phyloP scores from a whole-genome alignment of 2,888 invertebrate species.

The Alitta virens region DNA sequence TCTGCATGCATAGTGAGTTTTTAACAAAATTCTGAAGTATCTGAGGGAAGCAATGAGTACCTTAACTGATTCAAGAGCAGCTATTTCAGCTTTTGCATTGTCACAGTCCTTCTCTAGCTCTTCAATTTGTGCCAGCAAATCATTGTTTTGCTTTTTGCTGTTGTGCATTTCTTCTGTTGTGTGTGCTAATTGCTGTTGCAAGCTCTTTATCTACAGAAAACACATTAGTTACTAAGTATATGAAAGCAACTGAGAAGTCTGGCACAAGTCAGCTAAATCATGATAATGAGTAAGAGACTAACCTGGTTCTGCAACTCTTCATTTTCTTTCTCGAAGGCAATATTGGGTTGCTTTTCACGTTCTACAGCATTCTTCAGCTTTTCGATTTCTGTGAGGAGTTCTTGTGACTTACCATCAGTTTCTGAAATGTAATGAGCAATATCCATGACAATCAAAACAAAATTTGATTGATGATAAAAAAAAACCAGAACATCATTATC shows the following conservation, averaged over 20 bases:
- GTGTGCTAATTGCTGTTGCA: neutral
- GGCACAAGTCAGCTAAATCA: too few relatives aligned
- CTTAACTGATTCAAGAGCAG: too few relatives aligned
- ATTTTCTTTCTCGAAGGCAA: slow-evolving; percentile 33
- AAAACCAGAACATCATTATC: too few relatives aligned
- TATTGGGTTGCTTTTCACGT: slow-evolving; percentile 35
- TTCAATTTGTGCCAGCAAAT: neutral
- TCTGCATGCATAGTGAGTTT: neutral
- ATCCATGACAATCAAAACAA: too few relatives aligned
- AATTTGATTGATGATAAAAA: too few relatives aligned
- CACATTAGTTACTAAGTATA: neutral
- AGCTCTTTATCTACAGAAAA: neutral
- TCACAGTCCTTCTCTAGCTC: too few relatives aligned
- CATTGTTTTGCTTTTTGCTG: neutral
- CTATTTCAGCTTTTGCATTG: too few relatives aligned
- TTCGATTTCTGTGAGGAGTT: slow-evolving; percentile 31
- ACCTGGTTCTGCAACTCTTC: slow-evolving; percentile 34
- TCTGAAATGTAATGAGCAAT: too few relatives aligned
- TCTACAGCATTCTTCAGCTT: slow-evolving; percentile 33
- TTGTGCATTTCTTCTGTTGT: neutral
- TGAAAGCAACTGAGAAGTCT: too few relatives aligned
- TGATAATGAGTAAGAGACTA: neutral
- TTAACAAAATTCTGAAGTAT: neutral
- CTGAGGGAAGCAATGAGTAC: neutral
- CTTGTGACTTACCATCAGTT: slow-evolving; percentile 1